Base-by-base conservation (phyloP, 2,888 invertebrate species). In the Euphydryas editha region DNA sequence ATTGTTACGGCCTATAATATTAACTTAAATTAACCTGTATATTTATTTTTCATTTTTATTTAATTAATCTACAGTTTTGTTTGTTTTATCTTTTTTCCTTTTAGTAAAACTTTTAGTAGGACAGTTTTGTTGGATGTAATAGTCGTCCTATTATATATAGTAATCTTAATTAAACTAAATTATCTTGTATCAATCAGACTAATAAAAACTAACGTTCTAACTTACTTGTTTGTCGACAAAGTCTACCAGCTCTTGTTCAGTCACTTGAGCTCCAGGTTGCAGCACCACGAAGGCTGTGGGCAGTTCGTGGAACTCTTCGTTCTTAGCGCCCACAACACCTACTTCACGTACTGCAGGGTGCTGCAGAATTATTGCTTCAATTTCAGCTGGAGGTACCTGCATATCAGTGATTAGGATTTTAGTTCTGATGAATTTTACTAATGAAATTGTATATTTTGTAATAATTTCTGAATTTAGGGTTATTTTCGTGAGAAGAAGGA, bases 161-260 rank as follows among this genome's bases (percentile, higher is more conserved):
- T 39, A 11, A 15, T 0, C 11, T n/a, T 44, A n/a, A 11, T 11
- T 15, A n/a, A n/a, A n/a, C n/a, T 39, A 3, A 39, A 4, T 39
- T 11, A 11, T 39, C 3, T 15, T 3, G 15, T 39, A 8, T 39
- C 8, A 39, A 1, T 1, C 11, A 11, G 3, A 10, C 10, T 15
- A 13, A 2, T 13, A 11, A 4, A 11, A 5, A 11, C 4, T 39
- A 15, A 39, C 39, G 3, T 39, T 15, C 39, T n/a, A 44, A 44
- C 42, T 44, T n/a, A 44, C 42, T 5, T 44, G 42, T 44, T n/a
- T 44, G n/a, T n/a, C 42, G n/a, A 44, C 42, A n/a, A 44, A 44
- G n/a, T 44, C 42, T 2, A 44, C 15, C 5, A 44, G 15, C 15
- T 44, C 42, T 44, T 44, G n/a, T n/a, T 44, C 42, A 44, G 42